Conservation (phyloP, 2,797 vertebrate species). For the Psittacula echo region DNA sequence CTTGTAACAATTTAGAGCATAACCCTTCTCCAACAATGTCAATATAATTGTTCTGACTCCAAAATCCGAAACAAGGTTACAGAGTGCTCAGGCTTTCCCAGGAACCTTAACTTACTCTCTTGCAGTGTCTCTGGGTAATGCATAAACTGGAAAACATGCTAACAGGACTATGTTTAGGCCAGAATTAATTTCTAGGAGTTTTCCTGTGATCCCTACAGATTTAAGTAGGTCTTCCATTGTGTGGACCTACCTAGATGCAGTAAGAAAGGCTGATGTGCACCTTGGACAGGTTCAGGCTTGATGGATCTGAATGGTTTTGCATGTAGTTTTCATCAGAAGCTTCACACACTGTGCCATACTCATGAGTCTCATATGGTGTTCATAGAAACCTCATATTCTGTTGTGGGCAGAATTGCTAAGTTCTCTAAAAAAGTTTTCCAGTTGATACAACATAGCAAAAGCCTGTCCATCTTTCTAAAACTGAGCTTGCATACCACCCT, state of each 20-base stretch:
- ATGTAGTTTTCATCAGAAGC: background rate
- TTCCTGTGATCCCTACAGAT: background rate
- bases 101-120: background rate
- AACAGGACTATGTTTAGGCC: background rate
- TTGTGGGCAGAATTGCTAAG: background rate
- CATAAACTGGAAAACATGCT: background rate
- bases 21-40: conserved; percentile 34
- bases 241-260: background rate
- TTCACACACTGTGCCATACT: fast-evolving
- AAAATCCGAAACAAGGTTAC: conserved; percentile 52
- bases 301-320: background rate
- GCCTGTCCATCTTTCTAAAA: background rate
- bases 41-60: conserved; percentile 62
- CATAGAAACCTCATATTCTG: fast-evolving
- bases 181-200: background rate
- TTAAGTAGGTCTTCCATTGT: background rate
- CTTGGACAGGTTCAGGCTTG: background rate
- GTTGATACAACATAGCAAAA: background rate
- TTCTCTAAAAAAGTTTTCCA: background rate
- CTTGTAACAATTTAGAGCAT: conserved; percentile 61
- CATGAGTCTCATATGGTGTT: fast-evolving
- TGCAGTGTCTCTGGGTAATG: background rate
- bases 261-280: background rate
- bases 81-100: background rate
- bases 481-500: background rate